Percentiles rank a stretch among this genome's conserved stretches.
Conservation (phyloP, 1,140 invertebrate species). For the Bombus picipes region DNA sequence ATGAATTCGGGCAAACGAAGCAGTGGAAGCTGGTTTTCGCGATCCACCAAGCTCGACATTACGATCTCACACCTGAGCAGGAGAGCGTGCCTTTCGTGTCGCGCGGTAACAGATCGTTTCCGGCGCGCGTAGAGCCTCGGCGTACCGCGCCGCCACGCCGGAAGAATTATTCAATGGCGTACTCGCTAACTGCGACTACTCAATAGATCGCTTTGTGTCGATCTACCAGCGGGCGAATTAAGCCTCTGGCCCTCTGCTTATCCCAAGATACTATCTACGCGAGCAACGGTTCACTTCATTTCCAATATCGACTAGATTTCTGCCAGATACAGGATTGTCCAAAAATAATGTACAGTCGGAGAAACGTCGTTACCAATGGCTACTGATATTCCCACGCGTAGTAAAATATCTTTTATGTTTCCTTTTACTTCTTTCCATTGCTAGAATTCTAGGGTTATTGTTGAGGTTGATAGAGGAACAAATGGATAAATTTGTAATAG, state of each 20-base stretch:
- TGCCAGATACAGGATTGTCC: background rate
- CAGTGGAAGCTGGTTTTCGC: slow-evolving; percentile 17
- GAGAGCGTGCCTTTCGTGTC: slow-evolving; percentile 71
- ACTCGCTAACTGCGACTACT: slow-evolving; percentile 50
- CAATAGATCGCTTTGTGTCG: slow-evolving; percentile 54
- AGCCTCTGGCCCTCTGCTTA: background rate
- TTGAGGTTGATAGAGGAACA: too few species aligned
- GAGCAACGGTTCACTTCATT: background rate
- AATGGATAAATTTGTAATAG: too few species aligned
- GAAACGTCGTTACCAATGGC: too few species aligned
- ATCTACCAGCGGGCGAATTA: slow-evolving; percentile 29
- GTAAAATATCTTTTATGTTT: too few species aligned
- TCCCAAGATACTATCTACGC: background rate
- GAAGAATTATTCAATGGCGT: slow-evolving; percentile 70
- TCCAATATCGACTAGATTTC: background rate
- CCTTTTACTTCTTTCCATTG: too few species aligned
- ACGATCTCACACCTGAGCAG: slow-evolving; percentile 71
- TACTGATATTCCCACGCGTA: too few species aligned
- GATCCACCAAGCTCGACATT: slow-evolving; percentile 31
- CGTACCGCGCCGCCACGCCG: slow-evolving; percentile 54
- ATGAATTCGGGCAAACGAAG: background rate
- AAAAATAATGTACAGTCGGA: background rate
- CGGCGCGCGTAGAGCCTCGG: slow-evolving; percentile 54
- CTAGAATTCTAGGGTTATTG: too few species aligned
- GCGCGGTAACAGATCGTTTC: slow-evolving; percentile 77